Conservation (phyloP, 2,797 vertebrate genomes). For the Natrix natrix region DNA sequence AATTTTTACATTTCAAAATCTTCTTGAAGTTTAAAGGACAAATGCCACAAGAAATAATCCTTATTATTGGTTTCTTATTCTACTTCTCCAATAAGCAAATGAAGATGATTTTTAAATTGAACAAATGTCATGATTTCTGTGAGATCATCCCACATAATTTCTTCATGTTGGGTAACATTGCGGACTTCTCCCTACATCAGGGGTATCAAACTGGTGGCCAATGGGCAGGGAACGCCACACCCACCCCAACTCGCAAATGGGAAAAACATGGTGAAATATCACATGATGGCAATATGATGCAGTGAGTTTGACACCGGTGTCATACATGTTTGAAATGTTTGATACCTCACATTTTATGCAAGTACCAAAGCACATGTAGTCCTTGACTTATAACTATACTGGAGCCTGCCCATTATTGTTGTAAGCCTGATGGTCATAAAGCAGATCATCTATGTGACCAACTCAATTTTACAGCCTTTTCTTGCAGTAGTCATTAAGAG, state of each 20-base stretch:
- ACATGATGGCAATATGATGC: fast-evolving
- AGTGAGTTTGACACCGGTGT: no score
- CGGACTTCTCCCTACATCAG: background rate
- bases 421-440: background rate
- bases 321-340: background rate
- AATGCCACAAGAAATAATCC: background rate
- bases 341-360: background rate
- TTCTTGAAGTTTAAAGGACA: no score
- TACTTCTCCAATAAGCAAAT: background rate
- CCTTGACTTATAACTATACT: background rate
- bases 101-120: background rate
- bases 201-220: no score
- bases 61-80: background rate
- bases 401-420: background rate
- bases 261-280: no score
- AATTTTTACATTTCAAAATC: background rate
- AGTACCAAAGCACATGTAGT: background rate
- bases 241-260: no score
- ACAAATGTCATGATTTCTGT: background rate
- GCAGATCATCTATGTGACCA: background rate
- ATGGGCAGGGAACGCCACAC: no score
- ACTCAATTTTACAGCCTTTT: background rate
- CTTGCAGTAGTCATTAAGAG: background rate
- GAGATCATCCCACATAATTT: background rate
- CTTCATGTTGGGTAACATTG: background rate